Conservation (phyloP, 1,140 invertebrate species). For the Panulirus ornatus region DNA sequence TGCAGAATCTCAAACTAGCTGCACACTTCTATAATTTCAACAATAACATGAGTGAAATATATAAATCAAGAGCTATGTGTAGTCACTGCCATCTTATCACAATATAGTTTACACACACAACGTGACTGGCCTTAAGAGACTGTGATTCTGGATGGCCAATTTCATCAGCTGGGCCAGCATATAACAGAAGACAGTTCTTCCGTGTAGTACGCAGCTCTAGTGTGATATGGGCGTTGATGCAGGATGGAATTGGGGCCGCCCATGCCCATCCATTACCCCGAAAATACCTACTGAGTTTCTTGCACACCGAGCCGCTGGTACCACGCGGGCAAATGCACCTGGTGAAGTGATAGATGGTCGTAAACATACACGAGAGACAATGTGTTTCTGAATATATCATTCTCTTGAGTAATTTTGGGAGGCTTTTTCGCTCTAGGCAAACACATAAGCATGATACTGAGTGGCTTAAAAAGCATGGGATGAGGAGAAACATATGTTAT, state of each 20-base stretch:
- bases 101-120: too few relatives aligned
- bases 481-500: too few relatives aligned
- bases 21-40: not conserved
- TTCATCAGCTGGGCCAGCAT: constrained; percentile 96
- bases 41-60: too few relatives aligned
- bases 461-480: too few relatives aligned
- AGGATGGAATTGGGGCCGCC: constrained; percentile 96
- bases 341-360: constrained; percentile 75
- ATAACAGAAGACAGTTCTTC: constrained; percentile 93
- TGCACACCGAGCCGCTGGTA: constrained; percentile 95
- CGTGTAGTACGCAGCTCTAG: constrained; percentile 96
- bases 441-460: too few relatives aligned
- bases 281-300: constrained; percentile 95
- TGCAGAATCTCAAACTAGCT: not conserved
- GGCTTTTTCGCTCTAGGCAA: too few relatives aligned
- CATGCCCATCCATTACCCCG: constrained; percentile 95
- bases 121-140: too few relatives aligned
- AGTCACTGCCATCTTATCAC: too few relatives aligned
- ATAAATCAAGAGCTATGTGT: too few relatives aligned
- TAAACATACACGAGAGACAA: too few relatives aligned
- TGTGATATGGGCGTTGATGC: constrained; percentile 94
- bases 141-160: constrained; percentile 79
- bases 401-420: too few relatives aligned
- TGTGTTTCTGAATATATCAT: too few relatives aligned
- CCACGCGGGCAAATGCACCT: constrained; percentile 93